phyloP scores from a whole-genome alignment of 1,140 invertebrate species.

The Pygmarrhopalites habei region DNA sequence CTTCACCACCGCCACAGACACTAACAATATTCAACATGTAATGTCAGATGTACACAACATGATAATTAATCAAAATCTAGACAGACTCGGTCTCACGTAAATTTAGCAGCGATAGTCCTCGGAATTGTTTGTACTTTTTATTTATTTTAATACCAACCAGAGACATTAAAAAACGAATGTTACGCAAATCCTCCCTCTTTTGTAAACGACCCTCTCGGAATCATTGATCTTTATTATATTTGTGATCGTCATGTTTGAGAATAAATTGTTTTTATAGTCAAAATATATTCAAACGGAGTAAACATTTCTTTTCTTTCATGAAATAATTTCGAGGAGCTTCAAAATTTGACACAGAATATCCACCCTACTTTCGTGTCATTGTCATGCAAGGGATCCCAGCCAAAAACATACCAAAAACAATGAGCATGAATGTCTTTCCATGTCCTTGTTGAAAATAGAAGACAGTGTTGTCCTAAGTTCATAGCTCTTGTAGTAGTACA shows the following conservation, averaged over 20 bases:
- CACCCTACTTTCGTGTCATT: too few species aligned
- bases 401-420: too few species aligned
- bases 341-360: too few species aligned
- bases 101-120: background rate
- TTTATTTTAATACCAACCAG: background rate
- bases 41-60: slow-evolving; percentile 65
- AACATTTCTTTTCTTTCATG: too few species aligned
- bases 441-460: too few species aligned
- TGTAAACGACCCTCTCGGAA: background rate
- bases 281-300: too few species aligned
- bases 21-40: slow-evolving; percentile 59
- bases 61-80: slow-evolving; percentile 55
- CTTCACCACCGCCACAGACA: slow-evolving; percentile 65
- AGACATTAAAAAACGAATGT: background rate
- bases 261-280: background rate
- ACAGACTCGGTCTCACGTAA: slow-evolving; percentile 45
- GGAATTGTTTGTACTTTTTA: background rate
- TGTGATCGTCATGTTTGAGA: background rate
- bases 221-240: too few species aligned
- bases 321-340: too few species aligned
- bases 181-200: background rate
- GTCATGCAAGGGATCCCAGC: too few species aligned
- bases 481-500: too few species aligned
- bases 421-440: too few species aligned
- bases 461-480: too few species aligned